Evolutionary conservation across 2,797 vertebrate species (phyloP).

Genomic region (Paedocypris micromegethes): DNA sequence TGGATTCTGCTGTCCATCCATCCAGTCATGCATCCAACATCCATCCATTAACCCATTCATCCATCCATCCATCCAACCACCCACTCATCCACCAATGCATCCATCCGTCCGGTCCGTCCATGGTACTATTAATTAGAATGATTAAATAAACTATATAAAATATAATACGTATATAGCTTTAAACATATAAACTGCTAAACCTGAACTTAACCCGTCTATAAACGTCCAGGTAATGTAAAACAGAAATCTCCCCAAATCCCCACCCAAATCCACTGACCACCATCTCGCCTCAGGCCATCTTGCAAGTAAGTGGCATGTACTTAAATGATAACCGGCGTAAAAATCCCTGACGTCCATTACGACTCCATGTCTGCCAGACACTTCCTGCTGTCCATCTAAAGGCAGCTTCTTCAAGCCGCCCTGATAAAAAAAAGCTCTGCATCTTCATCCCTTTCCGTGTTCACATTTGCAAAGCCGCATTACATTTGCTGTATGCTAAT

Average conservation of each 20-base stretch:
- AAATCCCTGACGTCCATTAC: constrained; percentile 29
- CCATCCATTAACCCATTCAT: no score
- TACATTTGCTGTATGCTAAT: constrained; percentile 37
- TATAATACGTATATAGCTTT: no score
- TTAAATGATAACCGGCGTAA: constrained; percentile 26
- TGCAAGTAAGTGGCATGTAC: constrained; percentile 10
- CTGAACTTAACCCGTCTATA: no score
- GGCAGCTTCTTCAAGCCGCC: constrained; percentile 24
- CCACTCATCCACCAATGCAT: no score
- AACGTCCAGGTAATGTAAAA: no score
- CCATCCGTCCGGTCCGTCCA: no score
- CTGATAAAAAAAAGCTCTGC: constrained; percentile 16
- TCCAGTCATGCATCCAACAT: no score
- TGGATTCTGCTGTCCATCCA: no score
- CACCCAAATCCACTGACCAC: constrained; percentile 16
- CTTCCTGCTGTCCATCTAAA: constrained; percentile 12
- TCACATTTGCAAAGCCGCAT: constrained; percentile 12
- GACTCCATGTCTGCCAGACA: constrained; percentile 32
- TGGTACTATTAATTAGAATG: no score
- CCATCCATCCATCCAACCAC: no score
- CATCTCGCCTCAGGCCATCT: constrained; percentile 24
- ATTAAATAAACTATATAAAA: no score
- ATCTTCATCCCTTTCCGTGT: constrained; percentile 11
- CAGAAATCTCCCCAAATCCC: constrained; percentile 17
- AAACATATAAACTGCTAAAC: no score